A percentile compares a stretch with the other conserved stretches of the same genome.
These are phyloP conservation scores for Muscicapa striata DNA, from an alignment of 2,797 vertebrate genomes.

Conservation along the genomic window DNA sequence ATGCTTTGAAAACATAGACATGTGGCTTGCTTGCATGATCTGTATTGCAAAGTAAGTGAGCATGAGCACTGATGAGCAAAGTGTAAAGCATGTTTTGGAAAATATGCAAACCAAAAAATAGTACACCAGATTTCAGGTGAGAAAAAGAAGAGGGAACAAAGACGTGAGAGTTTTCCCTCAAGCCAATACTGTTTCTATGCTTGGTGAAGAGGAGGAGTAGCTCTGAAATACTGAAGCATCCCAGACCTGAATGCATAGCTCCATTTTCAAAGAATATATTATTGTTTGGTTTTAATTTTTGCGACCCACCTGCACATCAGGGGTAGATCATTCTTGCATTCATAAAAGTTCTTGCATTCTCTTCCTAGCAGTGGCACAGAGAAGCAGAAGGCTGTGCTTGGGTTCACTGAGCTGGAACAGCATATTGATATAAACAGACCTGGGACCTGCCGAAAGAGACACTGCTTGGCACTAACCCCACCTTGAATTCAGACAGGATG, in stretches of 20 bases:
- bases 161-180: neutral
- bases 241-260: neutral
- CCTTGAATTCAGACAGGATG: slow-evolving; percentile 75
- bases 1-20: neutral
- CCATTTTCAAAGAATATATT: neutral
- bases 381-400: slow-evolving; percentile 73
- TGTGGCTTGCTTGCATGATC: neutral
- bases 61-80: neutral
- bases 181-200: neutral
- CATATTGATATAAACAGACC: slow-evolving; percentile 63
- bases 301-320: neutral
- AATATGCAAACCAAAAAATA: neutral
- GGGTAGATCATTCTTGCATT: neutral
- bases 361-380: neutral
- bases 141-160: neutral
- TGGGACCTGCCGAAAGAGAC: slow-evolving; percentile 64
- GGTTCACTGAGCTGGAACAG: slow-evolving; percentile 76
- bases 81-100: neutral
- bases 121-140: neutral
- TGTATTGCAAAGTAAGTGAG: neutral
- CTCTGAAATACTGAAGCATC: neutral
- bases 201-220: neutral
- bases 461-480: slow-evolving; percentile 66
- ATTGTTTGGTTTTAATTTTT: neutral
- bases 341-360: neutral